Percentiles rank a stretch among this genome's conserved stretches.
Conservation (phyloP, 2,888 invertebrate genomes). For the Hyppa rectilinea region DNA sequence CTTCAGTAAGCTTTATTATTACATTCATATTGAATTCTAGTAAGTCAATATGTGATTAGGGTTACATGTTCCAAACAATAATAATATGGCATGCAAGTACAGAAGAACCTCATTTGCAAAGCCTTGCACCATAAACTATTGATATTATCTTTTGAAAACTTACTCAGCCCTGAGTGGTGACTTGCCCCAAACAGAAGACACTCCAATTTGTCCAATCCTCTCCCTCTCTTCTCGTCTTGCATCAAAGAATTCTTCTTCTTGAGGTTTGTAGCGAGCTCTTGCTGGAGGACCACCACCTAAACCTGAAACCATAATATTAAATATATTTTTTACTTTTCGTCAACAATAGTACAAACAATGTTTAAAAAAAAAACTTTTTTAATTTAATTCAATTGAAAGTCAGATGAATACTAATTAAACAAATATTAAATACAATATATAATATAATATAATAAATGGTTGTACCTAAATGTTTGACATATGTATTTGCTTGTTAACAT, state of each 20-base stretch:
- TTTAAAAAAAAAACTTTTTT: too few species aligned
- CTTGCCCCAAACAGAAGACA: constrained; percentile 93
- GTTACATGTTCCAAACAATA: neutral
- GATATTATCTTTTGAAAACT: constrained; percentile 46
- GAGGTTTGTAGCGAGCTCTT: constrained; percentile 81
- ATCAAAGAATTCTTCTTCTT: constrained; percentile 93
- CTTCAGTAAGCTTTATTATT: too few species aligned
- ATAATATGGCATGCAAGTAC: neutral
- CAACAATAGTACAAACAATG: neutral
- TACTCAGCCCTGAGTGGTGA: constrained; percentile 93
- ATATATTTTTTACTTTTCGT: neutral
- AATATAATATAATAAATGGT: too few species aligned
- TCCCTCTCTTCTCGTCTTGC: constrained; percentile 94
- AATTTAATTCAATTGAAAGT: too few species aligned
- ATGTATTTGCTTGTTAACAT: too few species aligned
- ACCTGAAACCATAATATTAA: constrained; percentile 65
- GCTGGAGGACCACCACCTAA: constrained; percentile 70
- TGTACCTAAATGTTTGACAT: too few species aligned
- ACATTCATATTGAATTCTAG: too few species aligned
- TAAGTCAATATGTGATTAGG: neutral
- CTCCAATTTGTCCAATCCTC: constrained; percentile 93
- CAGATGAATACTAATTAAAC: too few species aligned
- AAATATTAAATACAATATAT: too few species aligned
- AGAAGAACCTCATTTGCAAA: neutral
- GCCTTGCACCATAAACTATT: neutral